These are phyloP conservation scores for Cheilosia soror DNA, from an alignment of 2,888 invertebrate genomes.

Conservation along the genomic window DNA sequence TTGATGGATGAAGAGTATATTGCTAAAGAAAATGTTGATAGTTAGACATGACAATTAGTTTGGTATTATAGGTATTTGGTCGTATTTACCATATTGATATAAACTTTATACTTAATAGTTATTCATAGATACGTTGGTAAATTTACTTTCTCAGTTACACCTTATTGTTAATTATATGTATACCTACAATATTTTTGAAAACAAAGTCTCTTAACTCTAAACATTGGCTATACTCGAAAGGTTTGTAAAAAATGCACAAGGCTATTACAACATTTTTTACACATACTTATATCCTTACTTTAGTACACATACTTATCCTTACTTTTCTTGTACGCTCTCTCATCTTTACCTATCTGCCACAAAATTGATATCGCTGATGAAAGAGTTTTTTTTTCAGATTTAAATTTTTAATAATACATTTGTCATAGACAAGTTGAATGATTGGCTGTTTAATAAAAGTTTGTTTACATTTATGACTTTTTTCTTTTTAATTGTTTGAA, in stretches of 20 bases:
- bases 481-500: slow-evolving; percentile 39
- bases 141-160: not conserved
- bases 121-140: not conserved
- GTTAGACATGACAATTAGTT: too few relatives aligned
- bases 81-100: not conserved
- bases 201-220: not conserved
- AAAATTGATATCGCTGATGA: slow-evolving; percentile 19
- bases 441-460: slow-evolving; percentile 61
- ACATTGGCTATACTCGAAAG: slow-evolving; percentile 24
- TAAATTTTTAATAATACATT: slow-evolving; percentile 23
- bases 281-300: too few relatives aligned
- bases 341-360: slow-evolving; percentile 14
- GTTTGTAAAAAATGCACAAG: slow-evolving; percentile 21
- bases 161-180: not conserved
- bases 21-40: too few relatives aligned
- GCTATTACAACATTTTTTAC: not conserved
- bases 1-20: too few relatives aligned
- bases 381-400: slow-evolving; percentile 8
- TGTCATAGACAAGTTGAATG: slow-evolving; percentile 60
- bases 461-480: slow-evolving; percentile 30
- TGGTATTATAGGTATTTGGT: not conserved
- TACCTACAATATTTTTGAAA: not conserved
- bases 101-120: not conserved
- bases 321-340: slow-evolving; percentile 4
- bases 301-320: not conserved